Conservation (phyloP, 2,113 vertebrate genomes). For the Edolisoma coerulescens region DNA sequence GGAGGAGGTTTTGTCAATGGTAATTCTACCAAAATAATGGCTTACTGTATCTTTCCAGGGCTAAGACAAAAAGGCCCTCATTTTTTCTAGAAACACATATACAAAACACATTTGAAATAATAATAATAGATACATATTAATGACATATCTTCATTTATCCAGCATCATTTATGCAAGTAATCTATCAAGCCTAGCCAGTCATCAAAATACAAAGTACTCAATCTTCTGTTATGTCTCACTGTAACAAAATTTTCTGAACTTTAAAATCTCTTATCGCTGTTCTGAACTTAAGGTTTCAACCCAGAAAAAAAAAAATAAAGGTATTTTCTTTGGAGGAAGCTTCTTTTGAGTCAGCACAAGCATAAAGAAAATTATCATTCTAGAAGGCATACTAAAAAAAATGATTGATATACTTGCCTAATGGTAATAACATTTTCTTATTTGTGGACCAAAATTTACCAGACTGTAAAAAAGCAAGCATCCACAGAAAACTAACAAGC, state of each 20-base stretch:
- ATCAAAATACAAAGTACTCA: not conserved
- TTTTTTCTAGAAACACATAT: not conserved
- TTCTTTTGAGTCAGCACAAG: not conserved
- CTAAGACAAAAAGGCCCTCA: not conserved
- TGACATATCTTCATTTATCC: not conserved
- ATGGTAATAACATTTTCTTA: not conserved
- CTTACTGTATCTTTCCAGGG: not conserved
- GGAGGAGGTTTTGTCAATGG: not conserved
- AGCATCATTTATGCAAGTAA: not conserved
- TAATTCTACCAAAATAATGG: not conserved
- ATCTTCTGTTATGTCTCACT: not conserved
- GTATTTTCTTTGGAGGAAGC: not conserved
- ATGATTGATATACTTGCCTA: not conserved
- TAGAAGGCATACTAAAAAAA: not conserved
- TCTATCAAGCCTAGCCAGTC: not conserved
- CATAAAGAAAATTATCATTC: not conserved
- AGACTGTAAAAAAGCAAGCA: not conserved
- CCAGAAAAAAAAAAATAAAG: not conserved
- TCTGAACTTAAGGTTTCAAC: not conserved
- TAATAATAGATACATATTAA: not conserved
- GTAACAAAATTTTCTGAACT: not conserved
- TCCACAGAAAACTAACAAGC: not conserved
- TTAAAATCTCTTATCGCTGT: not conserved
- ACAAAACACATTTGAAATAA: not conserved
- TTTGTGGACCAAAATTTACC: not conserved